Conservation (phyloP, 2,888 invertebrate genomes). For the Leucophenga maculata region DNA sequence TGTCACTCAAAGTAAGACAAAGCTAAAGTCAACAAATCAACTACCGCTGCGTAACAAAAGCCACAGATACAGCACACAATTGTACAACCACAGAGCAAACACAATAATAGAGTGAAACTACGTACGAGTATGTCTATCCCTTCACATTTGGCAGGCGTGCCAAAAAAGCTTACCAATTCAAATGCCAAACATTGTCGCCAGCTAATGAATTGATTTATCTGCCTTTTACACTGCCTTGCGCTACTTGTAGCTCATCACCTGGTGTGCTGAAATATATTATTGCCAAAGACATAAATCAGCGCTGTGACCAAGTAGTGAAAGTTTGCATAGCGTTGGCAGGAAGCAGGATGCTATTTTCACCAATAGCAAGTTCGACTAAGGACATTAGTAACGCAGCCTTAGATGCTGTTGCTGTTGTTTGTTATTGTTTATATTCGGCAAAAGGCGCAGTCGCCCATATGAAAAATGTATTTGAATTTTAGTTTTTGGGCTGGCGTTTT, state of each 20-base stretch:
- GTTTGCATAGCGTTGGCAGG: not conserved
- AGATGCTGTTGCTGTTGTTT: not conserved
- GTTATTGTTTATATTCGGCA: not conserved
- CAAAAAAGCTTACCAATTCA: constrained; percentile 55
- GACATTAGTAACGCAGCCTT: constrained; percentile 56
- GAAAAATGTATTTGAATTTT: constrained; percentile 20
- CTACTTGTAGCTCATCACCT: constrained; percentile 55
- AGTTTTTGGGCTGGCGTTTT: constrained; percentile 37
- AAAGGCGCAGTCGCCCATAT: constrained; percentile 7
- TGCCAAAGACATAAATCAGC: constrained; percentile 65
- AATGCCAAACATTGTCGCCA: constrained; percentile 59
- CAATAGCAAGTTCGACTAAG: constrained; percentile 47
- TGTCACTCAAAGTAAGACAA: constrained; percentile 53
- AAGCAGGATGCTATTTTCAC: constrained; percentile 31
- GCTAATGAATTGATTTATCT: constrained; percentile 71
- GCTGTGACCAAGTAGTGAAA: constrained; percentile 20
- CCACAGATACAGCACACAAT: constrained; percentile 16
- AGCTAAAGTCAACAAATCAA: constrained; percentile 27
- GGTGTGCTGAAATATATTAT: constrained; percentile 71
- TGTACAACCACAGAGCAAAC: constrained; percentile 16
- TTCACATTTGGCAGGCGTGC: not conserved
- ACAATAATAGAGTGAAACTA: constrained; percentile 16
- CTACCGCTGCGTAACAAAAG: constrained; percentile 54
- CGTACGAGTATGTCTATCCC: not conserved
- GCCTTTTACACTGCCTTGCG: not conserved